A percentile compares a stretch with the other conserved stretches of the same genome.
Evolutionary conservation across 2,888 invertebrate species (phyloP).

Genomic region (Morpho achilles): DNA sequence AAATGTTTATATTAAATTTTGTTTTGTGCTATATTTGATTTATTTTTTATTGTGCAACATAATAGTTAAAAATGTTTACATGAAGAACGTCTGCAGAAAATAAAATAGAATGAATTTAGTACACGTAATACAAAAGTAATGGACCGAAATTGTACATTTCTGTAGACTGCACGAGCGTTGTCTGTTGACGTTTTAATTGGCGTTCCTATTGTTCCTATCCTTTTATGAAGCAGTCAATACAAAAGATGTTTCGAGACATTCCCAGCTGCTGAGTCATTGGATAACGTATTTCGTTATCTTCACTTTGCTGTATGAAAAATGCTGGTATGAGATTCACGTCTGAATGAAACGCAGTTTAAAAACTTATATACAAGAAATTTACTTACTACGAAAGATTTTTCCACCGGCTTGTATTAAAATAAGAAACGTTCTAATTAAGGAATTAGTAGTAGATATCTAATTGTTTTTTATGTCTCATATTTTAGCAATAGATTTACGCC

Average conservation of each 20-base stretch:
- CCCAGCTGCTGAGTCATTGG: constrained; percentile 40
- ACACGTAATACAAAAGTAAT: constrained; percentile 6
- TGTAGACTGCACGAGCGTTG: constrained; percentile 39
- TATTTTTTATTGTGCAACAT: too few species aligned
- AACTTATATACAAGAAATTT: constrained; percentile 36
- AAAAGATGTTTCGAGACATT: constrained; percentile 37
- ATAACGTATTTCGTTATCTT: constrained; percentile 34
- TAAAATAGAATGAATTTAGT: neutral
- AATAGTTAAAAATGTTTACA: too few species aligned
- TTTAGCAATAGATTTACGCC: too few species aligned
- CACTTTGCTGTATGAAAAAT: constrained; percentile 37
- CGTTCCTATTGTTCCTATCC: constrained; percentile 50
- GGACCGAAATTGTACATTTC: constrained; percentile 7
- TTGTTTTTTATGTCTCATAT: too few species aligned
- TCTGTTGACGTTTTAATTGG: constrained; percentile 60
- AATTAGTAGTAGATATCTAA: constrained; percentile 46
- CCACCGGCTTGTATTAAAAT: too few species aligned
- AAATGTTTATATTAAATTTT: too few species aligned
- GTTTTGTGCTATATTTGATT: too few species aligned
- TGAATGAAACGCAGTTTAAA: constrained; percentile 39
- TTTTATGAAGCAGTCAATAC: constrained; percentile 45
- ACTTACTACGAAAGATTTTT: neutral
- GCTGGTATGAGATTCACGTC: constrained; percentile 40
- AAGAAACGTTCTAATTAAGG: constrained; percentile 37
- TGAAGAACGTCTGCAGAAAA: neutral